Conservation (phyloP, 2,797 vertebrate species). For the Bovichtus variegatus region DNA sequence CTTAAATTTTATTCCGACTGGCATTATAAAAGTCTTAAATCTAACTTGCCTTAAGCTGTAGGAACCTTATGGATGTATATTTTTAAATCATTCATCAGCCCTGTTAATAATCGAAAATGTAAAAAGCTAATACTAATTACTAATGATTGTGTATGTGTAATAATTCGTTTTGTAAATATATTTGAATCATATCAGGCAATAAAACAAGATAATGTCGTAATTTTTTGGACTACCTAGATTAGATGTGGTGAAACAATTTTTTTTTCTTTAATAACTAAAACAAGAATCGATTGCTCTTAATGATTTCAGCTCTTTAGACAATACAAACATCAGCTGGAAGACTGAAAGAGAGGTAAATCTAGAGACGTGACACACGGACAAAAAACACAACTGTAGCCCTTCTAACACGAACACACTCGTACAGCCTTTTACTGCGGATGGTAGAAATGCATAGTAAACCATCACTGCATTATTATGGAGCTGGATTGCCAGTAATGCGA, state of each 20-base stretch:
- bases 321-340: neutral
- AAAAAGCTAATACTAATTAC: neutral
- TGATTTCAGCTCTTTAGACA: neutral
- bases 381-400: neutral
- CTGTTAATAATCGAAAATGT: neutral
- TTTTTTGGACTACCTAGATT: neutral
- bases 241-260: neutral
- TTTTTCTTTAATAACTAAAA: neutral
- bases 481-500: neutral
- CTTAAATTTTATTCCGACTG: no score
- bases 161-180: neutral
- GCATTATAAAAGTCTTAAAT: no score
- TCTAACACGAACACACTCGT: neutral
- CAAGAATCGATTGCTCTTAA: neutral
- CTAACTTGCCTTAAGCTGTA: no score
- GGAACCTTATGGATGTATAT: no score
- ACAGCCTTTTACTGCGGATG: neutral
- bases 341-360: neutral
- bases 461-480: neutral
- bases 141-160: neutral
- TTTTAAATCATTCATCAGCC: neutral
- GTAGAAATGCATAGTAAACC: neutral
- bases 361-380: neutral
- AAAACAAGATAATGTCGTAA: neutral
- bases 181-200: neutral